Evolutionary conservation across 1,140 invertebrate genomes (phyloP), one percentile per base, ranked within the genome.

Genomic region (Steinernema khuongi): DNA sequence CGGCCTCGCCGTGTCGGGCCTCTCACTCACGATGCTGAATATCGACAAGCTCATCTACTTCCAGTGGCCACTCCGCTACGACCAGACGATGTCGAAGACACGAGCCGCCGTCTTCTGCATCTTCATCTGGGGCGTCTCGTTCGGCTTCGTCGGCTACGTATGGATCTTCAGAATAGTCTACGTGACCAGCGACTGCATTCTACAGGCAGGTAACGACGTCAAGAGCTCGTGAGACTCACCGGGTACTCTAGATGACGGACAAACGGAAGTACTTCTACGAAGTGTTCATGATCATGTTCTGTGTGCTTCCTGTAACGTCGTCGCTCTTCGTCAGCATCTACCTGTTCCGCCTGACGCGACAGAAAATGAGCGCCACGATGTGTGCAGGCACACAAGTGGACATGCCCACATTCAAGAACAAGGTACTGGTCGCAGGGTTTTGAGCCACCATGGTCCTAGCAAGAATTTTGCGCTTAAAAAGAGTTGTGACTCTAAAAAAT

Each of bases 31-130:
- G 11, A 33, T 83, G 33, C 78, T 83, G 11, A 83, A 81, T 60
- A 78, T 84, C n/a, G 83, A 84, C 67, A 84, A 84, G 74, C 74
- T 84, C 19, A 84, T 84, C 28, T 84, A 79, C 68, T 84, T 85
- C 72, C 80, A 75, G 33, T 84, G 83, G 83, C 83, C 83, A 22
- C 44, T 83, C 7, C 73, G 74, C 22, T 84, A 84, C 32, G 83
- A 84, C 43, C 69, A 78, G 36, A 77, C 83, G 31, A 84, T 84
- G 83, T 84, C 83, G 11, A 85, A 85, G 68, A 36, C 73, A 26
- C 36, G 83, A 31, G 83, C 83, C 11, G 76, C 68, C 31, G 70
- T 81, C 50, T 72, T 84, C 31, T 84, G 83, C 71, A 17, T 79
- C 18, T 30, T 81, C 7, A 83, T 84, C 75, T 84, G 83, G 83